Percentiles rank a stretch among this genome's conserved stretches.
These are phyloP conservation scores for Mola mola DNA, from an alignment of 2,113 vertebrate species.

Conservation along the genomic window DNA sequence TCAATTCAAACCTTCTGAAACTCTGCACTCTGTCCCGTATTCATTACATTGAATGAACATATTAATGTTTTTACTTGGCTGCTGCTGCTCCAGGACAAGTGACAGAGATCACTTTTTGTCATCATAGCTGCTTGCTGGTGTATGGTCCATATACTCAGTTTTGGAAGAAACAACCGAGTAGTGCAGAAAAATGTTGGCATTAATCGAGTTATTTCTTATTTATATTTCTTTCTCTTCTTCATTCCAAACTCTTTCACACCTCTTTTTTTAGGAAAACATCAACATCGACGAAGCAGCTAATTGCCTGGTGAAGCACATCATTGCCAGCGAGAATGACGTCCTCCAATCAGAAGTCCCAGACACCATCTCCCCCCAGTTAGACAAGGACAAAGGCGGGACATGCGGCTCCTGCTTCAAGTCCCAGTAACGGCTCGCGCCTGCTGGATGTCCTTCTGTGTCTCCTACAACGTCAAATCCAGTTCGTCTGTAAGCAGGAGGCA, in stretches of 20 bases:
- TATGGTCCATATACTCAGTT: too few relatives aligned
- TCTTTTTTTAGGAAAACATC: slow-evolving; percentile 88
- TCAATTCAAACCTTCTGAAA: too few relatives aligned
- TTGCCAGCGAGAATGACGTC: slow-evolving; percentile 92
- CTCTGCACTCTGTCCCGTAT: too few relatives aligned
- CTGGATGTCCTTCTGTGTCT: slow-evolving; percentile 42
- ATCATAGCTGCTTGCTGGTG: too few relatives aligned
- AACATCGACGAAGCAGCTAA: slow-evolving; percentile 96
- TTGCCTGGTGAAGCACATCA: slow-evolving; percentile 97
- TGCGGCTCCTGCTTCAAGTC: slow-evolving; percentile 91
- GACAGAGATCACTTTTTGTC: too few relatives aligned
- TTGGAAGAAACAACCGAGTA: too few relatives aligned
- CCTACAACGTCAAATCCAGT: slow-evolving; percentile 21
- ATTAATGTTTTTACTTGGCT: too few relatives aligned
- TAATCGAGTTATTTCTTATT: too few relatives aligned
- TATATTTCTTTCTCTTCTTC: too few relatives aligned
- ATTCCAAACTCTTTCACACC: background rate
- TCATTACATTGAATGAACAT: too few relatives aligned
- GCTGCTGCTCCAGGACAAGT: too few relatives aligned
- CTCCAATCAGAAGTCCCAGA: slow-evolving; percentile 87
- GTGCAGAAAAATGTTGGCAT: too few relatives aligned
- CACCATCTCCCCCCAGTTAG: slow-evolving; percentile 89
- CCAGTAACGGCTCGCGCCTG: slow-evolving; percentile 57
- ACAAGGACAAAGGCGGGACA: slow-evolving; percentile 83
- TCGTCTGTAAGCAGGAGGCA: slow-evolving; percentile 39